These are phyloP conservation scores for Mythimna loreyi DNA, from an alignment of 2,888 invertebrate genomes.

Conservation along the genomic window DNA sequence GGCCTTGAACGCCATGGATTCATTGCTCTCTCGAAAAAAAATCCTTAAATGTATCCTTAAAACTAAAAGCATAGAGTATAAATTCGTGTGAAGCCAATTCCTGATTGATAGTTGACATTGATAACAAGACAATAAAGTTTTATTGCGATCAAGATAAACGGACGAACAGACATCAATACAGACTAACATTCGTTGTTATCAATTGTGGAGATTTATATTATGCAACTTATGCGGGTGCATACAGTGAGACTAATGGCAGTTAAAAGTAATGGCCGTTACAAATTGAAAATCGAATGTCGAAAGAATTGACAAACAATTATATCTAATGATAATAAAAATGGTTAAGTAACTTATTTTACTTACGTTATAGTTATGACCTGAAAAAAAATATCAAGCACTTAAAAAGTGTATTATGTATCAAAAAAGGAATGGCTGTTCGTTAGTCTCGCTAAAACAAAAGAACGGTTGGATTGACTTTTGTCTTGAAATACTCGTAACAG, in stretches of 20 bases:
- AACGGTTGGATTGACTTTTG: no score
- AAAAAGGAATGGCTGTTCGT: no score
- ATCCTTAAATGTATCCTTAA: conserved; percentile 28
- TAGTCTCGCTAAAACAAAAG: no score
- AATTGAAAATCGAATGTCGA: conserved; percentile 38
- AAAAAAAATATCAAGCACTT: conserved; percentile 1
- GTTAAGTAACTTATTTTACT: not conserved
- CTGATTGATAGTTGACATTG: conserved; percentile 59
- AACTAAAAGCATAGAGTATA: conserved; percentile 15
- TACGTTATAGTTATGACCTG: not conserved
- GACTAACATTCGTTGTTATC: conserved; percentile 49
- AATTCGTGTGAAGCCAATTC: conserved; percentile 15
- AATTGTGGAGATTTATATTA: conserved; percentile 62
- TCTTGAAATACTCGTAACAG: no score
- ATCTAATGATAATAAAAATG: conserved; percentile 36
- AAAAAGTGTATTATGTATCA: no score
- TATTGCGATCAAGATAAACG: conserved; percentile 66
- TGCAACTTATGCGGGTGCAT: conserved; percentile 62
- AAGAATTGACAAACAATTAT: conserved; percentile 35
- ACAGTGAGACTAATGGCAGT: conserved; percentile 47
- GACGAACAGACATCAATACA: conserved; percentile 57
- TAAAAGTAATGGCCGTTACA: conserved; percentile 37
- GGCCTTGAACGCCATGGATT: conserved; percentile 53
- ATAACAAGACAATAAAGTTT: conserved; percentile 69
- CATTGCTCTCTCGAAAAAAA: conserved; percentile 41